These are phyloP conservation scores for Rhabdomys dilectus DNA, from an alignment of 2,113 vertebrate genomes.

Conservation along the genomic window DNA sequence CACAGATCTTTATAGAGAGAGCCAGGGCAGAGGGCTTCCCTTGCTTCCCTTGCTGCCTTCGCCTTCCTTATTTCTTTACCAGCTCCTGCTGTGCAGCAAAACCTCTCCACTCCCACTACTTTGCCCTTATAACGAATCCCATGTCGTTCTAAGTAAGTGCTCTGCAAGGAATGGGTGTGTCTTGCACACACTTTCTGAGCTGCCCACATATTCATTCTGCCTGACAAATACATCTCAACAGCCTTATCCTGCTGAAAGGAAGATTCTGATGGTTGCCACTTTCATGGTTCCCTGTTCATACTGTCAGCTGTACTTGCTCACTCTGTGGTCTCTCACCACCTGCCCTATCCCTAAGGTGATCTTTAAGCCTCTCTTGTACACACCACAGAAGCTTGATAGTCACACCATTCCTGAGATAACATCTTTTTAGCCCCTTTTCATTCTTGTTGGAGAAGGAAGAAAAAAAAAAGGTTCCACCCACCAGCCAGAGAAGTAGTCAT, in stretches of 20 bases:
- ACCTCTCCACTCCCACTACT: slow-evolving; percentile 44
- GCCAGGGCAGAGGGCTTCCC: slow-evolving; percentile 25
- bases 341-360: not conserved
- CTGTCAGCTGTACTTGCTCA: not conserved
- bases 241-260: slow-evolving; percentile 18
- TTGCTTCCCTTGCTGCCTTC: slow-evolving; percentile 20
- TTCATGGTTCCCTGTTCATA: not conserved
- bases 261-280: not conserved
- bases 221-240: slow-evolving; percentile 55
- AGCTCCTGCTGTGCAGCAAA: slow-evolving; percentile 42
- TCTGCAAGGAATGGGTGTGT: slow-evolving; percentile 63
- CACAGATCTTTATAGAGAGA: not conserved
- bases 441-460: slow-evolving; percentile 1
- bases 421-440: slow-evolving; percentile 45
- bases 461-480: slow-evolving; percentile 20
- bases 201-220: slow-evolving; percentile 65
- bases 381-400: slow-evolving; percentile 33
- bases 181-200: slow-evolving; percentile 43
- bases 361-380: not conserved
- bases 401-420: slow-evolving; percentile 38
- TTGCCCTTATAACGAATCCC: slow-evolving; percentile 67
- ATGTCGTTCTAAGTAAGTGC: slow-evolving; percentile 51
- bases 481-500: slow-evolving; percentile 53
- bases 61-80: not conserved
- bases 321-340: not conserved